A percentile compares a stretch with the other conserved stretches of the same genome.
Evolutionary conservation across 1,140 invertebrate species (phyloP).

Genomic region (Aphaenogaster floridana): DNA sequence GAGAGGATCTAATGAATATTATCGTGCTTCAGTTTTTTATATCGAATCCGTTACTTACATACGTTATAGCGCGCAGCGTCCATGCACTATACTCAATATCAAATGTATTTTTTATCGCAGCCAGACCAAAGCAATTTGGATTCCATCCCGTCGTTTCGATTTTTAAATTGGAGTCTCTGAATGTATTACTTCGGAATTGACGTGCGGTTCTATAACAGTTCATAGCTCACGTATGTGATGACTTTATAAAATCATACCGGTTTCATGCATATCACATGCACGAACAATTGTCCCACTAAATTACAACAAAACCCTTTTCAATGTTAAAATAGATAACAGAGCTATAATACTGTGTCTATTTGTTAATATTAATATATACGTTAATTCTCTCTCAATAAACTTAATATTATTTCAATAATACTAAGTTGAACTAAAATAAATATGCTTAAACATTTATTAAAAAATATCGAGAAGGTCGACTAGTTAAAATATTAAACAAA

Average conservation of each 20-base stretch:
- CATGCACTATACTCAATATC: conserved; percentile 27
- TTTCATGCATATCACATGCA: conserved; percentile 32
- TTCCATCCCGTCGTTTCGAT: conserved; percentile 61
- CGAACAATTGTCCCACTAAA: conserved; percentile 1
- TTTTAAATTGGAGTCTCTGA: conserved; percentile 61
- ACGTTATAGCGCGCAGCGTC: neutral
- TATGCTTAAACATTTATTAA: neutral
- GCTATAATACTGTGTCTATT: neutral
- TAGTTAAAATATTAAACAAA: conserved; percentile 6
- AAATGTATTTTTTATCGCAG: conserved; percentile 62
- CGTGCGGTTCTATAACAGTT: conserved; percentile 53
- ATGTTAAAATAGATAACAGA: neutral
- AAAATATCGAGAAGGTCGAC: neutral
- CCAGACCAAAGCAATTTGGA: conserved; percentile 54
- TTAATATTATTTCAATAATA: neutral
- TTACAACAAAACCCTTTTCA: neutral
- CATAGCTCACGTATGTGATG: conserved; percentile 49
- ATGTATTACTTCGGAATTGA: conserved; percentile 57
- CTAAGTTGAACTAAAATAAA: neutral
- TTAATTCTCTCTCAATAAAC: too few relatives aligned
- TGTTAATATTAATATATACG: neutral
- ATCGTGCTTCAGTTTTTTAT: conserved; percentile 23
- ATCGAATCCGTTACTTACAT: conserved; percentile 47
- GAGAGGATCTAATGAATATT: conserved; percentile 53
- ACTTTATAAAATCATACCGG: conserved; percentile 55